A percentile compares a stretch with the other conserved stretches of the same genome.
Conservation (phyloP, 2,797 vertebrate species). For the Varecia variegata region DNA sequence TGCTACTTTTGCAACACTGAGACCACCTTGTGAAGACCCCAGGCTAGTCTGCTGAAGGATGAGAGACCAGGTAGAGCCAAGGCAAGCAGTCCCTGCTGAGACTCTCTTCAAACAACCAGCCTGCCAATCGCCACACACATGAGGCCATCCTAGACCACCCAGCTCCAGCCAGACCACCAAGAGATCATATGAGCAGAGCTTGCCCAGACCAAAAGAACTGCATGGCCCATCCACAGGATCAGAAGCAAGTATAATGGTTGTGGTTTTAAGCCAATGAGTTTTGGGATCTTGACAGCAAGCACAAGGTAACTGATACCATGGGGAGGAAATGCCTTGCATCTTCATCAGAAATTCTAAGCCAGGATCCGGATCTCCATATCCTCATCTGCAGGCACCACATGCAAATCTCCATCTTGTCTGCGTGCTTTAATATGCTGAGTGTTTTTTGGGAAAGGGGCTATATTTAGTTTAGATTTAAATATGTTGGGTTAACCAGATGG, state of each 20-base stretch:
- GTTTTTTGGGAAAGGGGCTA: background rate
- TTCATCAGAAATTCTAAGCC: background rate
- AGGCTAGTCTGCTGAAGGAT: background rate
- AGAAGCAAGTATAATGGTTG: background rate
- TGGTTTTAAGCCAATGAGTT: background rate
- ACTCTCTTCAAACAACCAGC: background rate
- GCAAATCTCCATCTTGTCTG: background rate
- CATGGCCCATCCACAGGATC: background rate
- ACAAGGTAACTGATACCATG: background rate
- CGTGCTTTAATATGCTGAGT: background rate
- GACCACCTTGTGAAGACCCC: background rate
- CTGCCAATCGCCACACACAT: background rate
- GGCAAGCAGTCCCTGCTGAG: background rate
- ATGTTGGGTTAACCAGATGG: constrained; percentile 38
- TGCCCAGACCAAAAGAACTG: background rate
- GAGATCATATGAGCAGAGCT: background rate
- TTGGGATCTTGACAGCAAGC: background rate
- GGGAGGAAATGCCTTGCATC: background rate
- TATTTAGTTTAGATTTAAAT: constrained; percentile 49
- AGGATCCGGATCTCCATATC: background rate
- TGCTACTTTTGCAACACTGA: background rate
- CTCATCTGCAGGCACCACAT: background rate
- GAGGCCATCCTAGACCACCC: background rate
- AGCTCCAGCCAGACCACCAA: background rate
- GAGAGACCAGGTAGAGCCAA: background rate